Percentiles rank a stretch among this genome's conserved stretches.
Conservation (phyloP, 2,888 invertebrate genomes). For the Lomographa bimaculata region DNA sequence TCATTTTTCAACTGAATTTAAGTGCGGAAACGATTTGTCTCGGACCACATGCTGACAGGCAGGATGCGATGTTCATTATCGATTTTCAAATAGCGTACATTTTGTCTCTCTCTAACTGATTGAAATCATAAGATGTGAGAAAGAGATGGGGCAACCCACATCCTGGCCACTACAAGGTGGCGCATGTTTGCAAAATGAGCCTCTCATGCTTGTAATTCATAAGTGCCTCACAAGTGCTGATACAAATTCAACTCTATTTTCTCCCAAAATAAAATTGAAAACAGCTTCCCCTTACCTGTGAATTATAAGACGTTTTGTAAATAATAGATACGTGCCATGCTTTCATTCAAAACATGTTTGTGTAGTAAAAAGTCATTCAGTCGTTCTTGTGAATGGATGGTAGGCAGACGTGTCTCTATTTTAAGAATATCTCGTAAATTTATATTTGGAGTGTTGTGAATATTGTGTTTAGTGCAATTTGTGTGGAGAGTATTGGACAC, state of each 20-base stretch:
- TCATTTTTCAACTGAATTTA: conserved; percentile 17
- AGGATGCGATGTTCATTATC: conserved; percentile 76
- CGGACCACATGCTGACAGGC: conserved; percentile 75
- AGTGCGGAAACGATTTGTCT: conserved; percentile 78
- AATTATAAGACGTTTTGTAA: conserved; percentile 11
- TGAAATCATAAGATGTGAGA: conserved; percentile 23
- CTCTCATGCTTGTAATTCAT: background rate
- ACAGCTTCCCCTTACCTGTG: too few relatives aligned
- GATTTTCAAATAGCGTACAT: conserved; percentile 62
- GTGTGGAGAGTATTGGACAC: conserved; percentile 18
- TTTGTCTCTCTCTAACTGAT: conserved; percentile 36
- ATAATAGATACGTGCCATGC: conserved; percentile 4
- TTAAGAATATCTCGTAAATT: too few relatives aligned
- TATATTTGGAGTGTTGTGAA: conserved; percentile 1
- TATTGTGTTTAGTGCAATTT: conserved; percentile 13
- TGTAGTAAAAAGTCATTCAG: conserved; percentile 12
- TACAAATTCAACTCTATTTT: conserved; percentile 20
- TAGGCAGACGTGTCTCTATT: conserved; percentile 5
- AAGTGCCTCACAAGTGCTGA: background rate
- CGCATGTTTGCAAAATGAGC: conserved; percentile 50
- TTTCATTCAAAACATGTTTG: conserved; percentile 23
- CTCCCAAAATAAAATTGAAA: too few relatives aligned
- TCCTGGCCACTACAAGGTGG: conserved; percentile 33
- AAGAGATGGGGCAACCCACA: conserved; percentile 49
- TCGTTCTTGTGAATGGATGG: conserved; percentile 2